Base-by-base conservation (phyloP, 2,888 invertebrate genomes). In the Podotricha telesiphe region DNA sequence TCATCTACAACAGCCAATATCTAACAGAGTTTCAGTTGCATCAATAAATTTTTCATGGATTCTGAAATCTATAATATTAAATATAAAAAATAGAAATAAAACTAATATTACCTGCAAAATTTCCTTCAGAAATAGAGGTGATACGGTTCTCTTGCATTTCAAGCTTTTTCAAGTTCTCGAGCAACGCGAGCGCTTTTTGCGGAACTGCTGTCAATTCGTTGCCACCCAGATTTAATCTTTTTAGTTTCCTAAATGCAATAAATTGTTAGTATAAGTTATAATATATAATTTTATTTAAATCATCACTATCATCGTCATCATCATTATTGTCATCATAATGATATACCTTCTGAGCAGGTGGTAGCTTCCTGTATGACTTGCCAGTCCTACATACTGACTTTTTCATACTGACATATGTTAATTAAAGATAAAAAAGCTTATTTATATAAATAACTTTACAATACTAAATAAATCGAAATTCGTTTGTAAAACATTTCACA, bases 81-180 rank as follows among this genome's bases (percentile, higher is more conserved):
- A 10, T 10, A 8, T 13, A 13, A 13, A 42, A 13, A 20, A 50
- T 20, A 50, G 17, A 17, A 48, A 8, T 59, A 59, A 51, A 42
- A 50, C 22, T 2, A 42, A 45, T n/a, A 37, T 68, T 90, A 97
- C 98, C 98, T 91, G 95, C 95, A 84, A 98, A 98, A 85, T 98
- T 97, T 45, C 96, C 97, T 82, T 97, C 97, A 55, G 94, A 91
- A 74, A 98, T 97, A 40, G 94, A 89, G 51, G 94, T 93, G 71
- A 98, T 96, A 75, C 95, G 94, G 83, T 98, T 98, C 82, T 97
- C 97, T 81, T 97, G 97, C 93, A 98, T 95, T 88, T 98, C 98
- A 61, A 98, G 93, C 81, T 97, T 98, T 86, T 96, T 97, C 75
- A 98, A 88, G 78, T 95, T 96, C 80, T 96, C 96, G 75, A 98